Conservation (phyloP, 2,797 vertebrate genomes). For the Eulemur rubriventer region DNA sequence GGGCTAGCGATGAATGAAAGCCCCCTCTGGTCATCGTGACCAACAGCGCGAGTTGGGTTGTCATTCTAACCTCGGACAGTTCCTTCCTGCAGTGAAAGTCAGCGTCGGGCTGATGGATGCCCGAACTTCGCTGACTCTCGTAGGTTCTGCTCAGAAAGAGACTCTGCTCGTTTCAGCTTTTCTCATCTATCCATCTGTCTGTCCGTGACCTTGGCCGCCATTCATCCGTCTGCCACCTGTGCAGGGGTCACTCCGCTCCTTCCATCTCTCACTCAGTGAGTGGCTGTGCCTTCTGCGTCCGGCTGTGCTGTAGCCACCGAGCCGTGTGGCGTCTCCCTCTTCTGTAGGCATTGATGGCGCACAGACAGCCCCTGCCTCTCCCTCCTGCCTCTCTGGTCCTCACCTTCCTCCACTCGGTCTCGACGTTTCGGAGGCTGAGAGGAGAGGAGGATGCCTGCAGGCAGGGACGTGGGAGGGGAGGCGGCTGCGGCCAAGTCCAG, state of each 20-base stretch:
- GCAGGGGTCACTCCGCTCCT: not conserved
- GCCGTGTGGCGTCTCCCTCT: fast-evolving
- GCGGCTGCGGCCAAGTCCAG: not conserved
- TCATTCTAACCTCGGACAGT: not conserved
- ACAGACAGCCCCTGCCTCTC: not conserved
- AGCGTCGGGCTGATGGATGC: not conserved
- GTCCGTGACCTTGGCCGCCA: not conserved
- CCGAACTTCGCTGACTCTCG: not conserved
- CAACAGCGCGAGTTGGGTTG: fast-evolving
- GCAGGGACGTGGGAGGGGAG: fast-evolving
- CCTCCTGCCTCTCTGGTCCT: not conserved
- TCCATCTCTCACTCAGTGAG: fast-evolving
- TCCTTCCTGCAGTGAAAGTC: not conserved
- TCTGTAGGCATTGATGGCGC: not conserved
- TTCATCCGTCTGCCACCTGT: not conserved
- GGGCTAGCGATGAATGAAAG: too few relatives aligned
- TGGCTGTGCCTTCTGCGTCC: not conserved
- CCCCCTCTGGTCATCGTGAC: not conserved
- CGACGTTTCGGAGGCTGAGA: not conserved
- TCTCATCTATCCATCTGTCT: not conserved
- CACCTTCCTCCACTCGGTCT: not conserved
- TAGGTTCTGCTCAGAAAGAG: not conserved
- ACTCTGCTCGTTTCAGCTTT: not conserved
- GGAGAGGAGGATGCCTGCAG: not conserved
- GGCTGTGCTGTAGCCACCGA: fast-evolving